Conservation (phyloP, 2,113 vertebrate species). For the Cheilinus undulatus region DNA sequence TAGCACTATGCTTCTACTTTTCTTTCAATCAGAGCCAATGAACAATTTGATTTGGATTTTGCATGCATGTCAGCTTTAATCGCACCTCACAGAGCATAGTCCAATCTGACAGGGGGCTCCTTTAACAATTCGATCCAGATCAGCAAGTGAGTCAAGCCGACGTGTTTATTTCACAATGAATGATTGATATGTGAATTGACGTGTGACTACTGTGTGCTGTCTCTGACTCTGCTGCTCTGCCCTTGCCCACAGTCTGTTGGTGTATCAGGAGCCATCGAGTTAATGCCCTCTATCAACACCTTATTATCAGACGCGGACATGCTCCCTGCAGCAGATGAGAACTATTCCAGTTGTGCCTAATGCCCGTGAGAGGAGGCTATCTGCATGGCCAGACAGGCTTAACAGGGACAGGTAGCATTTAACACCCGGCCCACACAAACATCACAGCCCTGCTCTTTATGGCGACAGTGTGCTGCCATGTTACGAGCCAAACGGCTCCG, state of each 20-base stretch:
- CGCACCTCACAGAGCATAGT: constrained; percentile 32
- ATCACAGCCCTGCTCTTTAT: constrained; percentile 61
- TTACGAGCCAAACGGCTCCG: constrained; percentile 49
- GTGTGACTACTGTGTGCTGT: constrained; percentile 59
- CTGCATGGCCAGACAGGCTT: constrained; percentile 72
- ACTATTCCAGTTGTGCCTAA: constrained; percentile 64
- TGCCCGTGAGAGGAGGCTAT: constrained; percentile 66
- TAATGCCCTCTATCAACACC: constrained; percentile 81
- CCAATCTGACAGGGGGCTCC: constrained; percentile 37
- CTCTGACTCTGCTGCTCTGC: constrained; percentile 43
- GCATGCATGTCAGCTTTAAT: constrained; percentile 58
- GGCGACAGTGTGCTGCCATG: constrained; percentile 44
- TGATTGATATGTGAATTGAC: constrained; percentile 66
- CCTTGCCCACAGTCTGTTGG: constrained; percentile 65
- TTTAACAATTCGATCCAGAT: constrained; percentile 33
- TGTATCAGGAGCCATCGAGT: constrained; percentile 70
- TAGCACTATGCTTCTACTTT: constrained; percentile 24
- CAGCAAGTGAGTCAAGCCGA: constrained; percentile 46
- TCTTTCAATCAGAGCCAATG: constrained; percentile 40
- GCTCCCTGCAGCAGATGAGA: constrained; percentile 70
- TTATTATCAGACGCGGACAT: constrained; percentile 70
- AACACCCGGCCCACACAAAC: constrained; percentile 64
- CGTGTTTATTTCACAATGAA: constrained; percentile 34
- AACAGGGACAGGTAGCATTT: constrained; percentile 78
- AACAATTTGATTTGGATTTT: constrained; percentile 54